Base-by-base conservation (phyloP, 2,888 invertebrate genomes). In the Andrena fulva region DNA sequence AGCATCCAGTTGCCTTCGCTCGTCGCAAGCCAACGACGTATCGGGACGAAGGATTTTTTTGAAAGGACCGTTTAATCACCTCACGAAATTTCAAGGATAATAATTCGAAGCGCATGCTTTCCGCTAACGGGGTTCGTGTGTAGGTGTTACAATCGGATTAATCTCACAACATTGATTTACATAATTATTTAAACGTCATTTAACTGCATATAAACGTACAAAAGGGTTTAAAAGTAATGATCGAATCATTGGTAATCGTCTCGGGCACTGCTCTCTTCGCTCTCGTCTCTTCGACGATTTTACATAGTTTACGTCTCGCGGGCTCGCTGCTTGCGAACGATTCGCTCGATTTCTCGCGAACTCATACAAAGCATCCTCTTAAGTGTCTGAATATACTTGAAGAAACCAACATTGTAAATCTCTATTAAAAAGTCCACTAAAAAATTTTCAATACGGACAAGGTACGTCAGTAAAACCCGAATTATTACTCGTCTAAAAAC, bases 191-290 rank as follows among this genome's bases (percentile, higher is more conserved):
- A 90, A 78, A 88, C 83, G 88, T 91, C 86, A 91, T 91, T 92
- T 92, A 92, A 92, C 92, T 92, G 92, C 92, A 92, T 92, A 92
- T 92, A 92, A 92, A 92, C 90, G 90, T 92, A 92, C 89, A 92
- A 92, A 92, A 92, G 79, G 88, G 59, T 89, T 90, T 85, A 90
- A 89, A 89, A 89, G 88, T 90, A 90, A 86, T 85, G 85, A 84
- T 87, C 85, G 87, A 85, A 79, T 87, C 84, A 76, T 80, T 86
- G 84, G 76, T 85, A 81, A 84, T 81, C 79, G 79, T 76, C 64
- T 63, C 12, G 54, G 81, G 85, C 80, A 77, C 77, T 27, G 76
- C 29, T 48, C 24, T 48, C 16, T 59, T 48, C 59, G 29, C 29
- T 59, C 48, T 50, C 60, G 20, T 48, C 33, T 62, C 24, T n/a